Evolutionary conservation across 2,797 vertebrate species (phyloP).

Genomic region (Pseudochirops corinnae): DNA sequence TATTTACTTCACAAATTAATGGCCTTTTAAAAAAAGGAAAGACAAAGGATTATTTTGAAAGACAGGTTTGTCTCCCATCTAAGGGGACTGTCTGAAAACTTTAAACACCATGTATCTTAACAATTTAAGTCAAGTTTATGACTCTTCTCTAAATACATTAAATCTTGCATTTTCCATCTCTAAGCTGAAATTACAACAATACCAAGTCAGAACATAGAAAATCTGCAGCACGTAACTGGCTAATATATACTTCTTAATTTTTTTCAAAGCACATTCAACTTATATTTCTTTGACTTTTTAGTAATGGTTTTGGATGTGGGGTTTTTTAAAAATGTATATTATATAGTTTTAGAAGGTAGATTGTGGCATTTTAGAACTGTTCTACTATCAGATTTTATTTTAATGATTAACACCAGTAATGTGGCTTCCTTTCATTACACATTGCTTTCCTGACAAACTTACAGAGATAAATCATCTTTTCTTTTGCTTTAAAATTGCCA

Average conservation of each 20-base stretch:
- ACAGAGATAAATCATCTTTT: background rate
- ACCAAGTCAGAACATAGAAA: background rate
- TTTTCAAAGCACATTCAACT: constrained; percentile 47
- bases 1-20: background rate
- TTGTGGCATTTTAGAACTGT: constrained; percentile 25
- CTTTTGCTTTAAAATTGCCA: constrained; percentile 47
- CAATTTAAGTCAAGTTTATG: constrained; percentile 28
- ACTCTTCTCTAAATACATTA: background rate
- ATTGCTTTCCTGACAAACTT: constrained; percentile 30
- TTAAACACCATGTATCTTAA: constrained; percentile 6
- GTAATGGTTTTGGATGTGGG: background rate
- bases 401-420: background rate
- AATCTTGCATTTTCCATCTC: background rate
- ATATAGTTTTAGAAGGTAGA: constrained; percentile 23
- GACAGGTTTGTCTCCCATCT: background rate
- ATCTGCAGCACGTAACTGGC: background rate
- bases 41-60: background rate
- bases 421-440: constrained; percentile 21
- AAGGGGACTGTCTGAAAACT: constrained; percentile 26
- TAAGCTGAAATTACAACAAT: background rate
- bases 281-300: constrained; percentile 8
- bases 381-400: constrained; percentile 40
- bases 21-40: background rate
- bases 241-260: constrained; percentile 24
- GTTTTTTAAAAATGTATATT: constrained; percentile 10